These are phyloP conservation scores for Lycia hirtaria DNA, from an alignment of 2,888 invertebrate species.

Conservation along the genomic window DNA sequence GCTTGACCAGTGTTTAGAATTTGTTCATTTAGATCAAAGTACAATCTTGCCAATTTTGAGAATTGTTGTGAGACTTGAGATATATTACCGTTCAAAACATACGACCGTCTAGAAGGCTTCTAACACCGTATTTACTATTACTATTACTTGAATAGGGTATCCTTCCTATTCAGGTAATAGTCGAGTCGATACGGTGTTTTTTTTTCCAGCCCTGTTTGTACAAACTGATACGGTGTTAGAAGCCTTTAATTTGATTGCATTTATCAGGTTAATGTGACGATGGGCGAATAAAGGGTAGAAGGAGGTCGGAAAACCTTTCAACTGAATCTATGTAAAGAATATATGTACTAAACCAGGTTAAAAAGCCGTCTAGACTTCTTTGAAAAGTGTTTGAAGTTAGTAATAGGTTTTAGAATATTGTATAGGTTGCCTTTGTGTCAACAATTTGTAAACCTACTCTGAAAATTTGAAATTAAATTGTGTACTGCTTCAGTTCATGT, in stretches of 20 bases:
- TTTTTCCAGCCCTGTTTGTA: too few relatives aligned
- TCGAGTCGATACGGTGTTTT: neutral
- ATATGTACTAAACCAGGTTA: neutral
- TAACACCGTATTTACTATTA: too few relatives aligned
- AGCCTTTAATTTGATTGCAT: slow-evolving; percentile 54
- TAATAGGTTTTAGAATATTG: neutral
- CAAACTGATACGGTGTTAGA: neutral
- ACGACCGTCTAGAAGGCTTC: too few relatives aligned
- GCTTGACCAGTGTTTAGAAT: too few relatives aligned
- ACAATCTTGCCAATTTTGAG: too few relatives aligned
- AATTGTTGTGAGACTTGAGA: too few relatives aligned
- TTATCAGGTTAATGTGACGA: slow-evolving; percentile 22
- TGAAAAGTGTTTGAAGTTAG: neutral
- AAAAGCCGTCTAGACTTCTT: slow-evolving; percentile 2
- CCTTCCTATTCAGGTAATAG: neutral
- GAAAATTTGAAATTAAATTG: neutral
- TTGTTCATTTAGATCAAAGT: too few relatives aligned
- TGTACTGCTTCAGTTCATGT: too few relatives aligned
- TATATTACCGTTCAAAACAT: too few relatives aligned
- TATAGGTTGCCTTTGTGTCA: neutral
- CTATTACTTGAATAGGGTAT: too few relatives aligned
- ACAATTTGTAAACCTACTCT: neutral
- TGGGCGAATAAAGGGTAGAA: slow-evolving; percentile 10
- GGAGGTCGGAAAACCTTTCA: slow-evolving; percentile 6
- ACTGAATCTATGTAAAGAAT: slow-evolving; percentile 3